Evolutionary conservation across 2,113 vertebrate genomes (phyloP).

Genomic region (Argyrosomus japonicus): DNA sequence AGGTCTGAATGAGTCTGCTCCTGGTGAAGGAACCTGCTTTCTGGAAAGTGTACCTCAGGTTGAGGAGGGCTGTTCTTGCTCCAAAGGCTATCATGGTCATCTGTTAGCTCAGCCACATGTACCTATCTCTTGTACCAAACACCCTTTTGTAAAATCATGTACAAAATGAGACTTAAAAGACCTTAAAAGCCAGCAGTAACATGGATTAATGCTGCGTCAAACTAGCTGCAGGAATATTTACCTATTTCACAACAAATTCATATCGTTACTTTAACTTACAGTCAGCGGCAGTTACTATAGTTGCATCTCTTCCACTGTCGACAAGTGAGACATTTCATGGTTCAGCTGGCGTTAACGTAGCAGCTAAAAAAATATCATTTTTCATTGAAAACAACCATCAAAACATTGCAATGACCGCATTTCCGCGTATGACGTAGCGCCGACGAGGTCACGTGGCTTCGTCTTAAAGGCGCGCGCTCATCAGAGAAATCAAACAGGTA

Average conservation of each 20-base stretch:
- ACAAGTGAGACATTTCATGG: neutral
- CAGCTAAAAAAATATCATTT: neutral
- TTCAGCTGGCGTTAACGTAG: neutral
- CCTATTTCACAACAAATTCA: neutral
- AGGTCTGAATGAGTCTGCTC: constrained; percentile 40
- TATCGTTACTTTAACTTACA: neutral
- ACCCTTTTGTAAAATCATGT: neutral
- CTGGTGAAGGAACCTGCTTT: constrained; percentile 52
- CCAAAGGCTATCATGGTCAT: constrained; percentile 57
- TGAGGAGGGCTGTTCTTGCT: constrained; percentile 61
- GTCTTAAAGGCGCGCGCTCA: constrained; percentile 35
- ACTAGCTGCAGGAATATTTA: neutral
- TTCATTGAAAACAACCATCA: constrained; percentile 5
- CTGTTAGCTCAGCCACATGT: constrained; percentile 23
- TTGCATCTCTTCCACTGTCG: neutral
- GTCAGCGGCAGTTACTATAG: no score
- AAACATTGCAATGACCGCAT: neutral
- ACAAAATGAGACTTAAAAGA: neutral
- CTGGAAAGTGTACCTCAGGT: constrained; percentile 62
- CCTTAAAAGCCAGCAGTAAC: neutral
- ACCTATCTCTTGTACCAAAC: neutral
- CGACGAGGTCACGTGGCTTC: constrained; percentile 33
- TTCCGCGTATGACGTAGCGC: constrained; percentile 41
- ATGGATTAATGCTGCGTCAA: neutral
- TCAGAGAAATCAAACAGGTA: no score